These are phyloP conservation scores for Pyrgilauda ruficollis DNA, from an alignment of 2,113 vertebrate species.

Conservation along the genomic window DNA sequence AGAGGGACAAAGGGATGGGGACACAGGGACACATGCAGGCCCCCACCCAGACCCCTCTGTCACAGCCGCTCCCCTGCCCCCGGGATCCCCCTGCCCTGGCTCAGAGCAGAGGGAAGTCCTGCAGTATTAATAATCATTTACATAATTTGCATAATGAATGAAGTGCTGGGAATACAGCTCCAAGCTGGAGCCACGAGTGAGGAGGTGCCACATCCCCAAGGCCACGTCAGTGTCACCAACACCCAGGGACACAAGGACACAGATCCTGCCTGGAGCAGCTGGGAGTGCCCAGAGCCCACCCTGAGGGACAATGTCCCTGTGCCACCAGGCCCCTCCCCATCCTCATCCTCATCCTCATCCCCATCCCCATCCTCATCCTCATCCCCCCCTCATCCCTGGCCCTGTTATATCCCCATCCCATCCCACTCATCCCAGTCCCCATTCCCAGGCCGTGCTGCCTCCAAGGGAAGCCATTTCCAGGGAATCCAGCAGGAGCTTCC, in stretches of 20 bases:
- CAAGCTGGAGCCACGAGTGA: background rate
- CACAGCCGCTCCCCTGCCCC: background rate
- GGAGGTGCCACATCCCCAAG: background rate
- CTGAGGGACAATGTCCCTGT: background rate
- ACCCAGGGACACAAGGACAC: background rate
- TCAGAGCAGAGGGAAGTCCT: background rate
- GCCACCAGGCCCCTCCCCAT: background rate
- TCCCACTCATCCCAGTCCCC: background rate
- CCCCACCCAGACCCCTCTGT: background rate
- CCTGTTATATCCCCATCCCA: background rate
- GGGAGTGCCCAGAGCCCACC: background rate
- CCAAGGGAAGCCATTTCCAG: background rate
- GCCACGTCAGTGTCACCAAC: background rate
- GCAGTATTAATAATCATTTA: background rate
- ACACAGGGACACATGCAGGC: background rate
- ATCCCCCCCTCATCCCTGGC: background rate
- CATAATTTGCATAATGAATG: constrained; percentile 3
- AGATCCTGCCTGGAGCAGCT: background rate
- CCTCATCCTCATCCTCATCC: background rate
- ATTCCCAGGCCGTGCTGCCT: background rate
- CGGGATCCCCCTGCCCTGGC: background rate
- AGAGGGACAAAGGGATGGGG: background rate
- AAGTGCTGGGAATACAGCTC: background rate
- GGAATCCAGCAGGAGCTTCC: background rate
- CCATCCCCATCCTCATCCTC: fast-evolving